Percentiles rank a stretch among this genome's conserved stretches.
Evolutionary conservation across 2,797 vertebrate genomes (phyloP).

Genomic region (Emys orbicularis): DNA sequence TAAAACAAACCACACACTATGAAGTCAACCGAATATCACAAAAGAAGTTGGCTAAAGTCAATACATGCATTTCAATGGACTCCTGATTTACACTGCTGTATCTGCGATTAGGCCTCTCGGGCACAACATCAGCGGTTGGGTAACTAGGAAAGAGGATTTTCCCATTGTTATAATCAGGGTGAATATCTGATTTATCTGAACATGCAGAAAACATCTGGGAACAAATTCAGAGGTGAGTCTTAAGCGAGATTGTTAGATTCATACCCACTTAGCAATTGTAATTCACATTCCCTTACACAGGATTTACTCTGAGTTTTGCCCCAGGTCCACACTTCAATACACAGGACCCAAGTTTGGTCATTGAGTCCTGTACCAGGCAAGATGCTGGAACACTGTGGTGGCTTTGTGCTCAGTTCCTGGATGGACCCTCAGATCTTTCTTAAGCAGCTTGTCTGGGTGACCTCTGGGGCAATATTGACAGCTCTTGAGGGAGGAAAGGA

Average conservation of each 20-base stretch:
- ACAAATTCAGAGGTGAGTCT: background rate
- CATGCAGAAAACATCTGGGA: background rate
- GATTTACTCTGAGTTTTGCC: background rate
- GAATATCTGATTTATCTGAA: background rate
- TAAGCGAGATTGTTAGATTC: background rate
- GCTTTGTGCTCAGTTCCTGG: background rate
- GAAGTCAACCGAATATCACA: background rate
- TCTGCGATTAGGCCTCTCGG: background rate
- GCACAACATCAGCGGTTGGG: background rate
- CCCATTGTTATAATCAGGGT: background rate
- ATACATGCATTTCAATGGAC: background rate
- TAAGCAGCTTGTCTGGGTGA: background rate
- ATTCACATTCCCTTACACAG: background rate
- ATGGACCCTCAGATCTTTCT: background rate
- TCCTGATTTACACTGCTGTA: background rate
- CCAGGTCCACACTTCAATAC: background rate
- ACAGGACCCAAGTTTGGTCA: background rate
- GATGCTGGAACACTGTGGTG: background rate
- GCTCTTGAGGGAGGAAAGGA: background rate
- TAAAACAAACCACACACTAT: background rate
- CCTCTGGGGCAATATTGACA: background rate
- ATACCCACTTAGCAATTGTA: background rate
- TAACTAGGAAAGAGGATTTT: background rate
- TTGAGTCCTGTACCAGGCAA: background rate
- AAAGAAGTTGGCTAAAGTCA: background rate